phyloP scores from a whole-genome alignment of 2,888 invertebrate genomes.

The Hydrotaea diabolus region DNA sequence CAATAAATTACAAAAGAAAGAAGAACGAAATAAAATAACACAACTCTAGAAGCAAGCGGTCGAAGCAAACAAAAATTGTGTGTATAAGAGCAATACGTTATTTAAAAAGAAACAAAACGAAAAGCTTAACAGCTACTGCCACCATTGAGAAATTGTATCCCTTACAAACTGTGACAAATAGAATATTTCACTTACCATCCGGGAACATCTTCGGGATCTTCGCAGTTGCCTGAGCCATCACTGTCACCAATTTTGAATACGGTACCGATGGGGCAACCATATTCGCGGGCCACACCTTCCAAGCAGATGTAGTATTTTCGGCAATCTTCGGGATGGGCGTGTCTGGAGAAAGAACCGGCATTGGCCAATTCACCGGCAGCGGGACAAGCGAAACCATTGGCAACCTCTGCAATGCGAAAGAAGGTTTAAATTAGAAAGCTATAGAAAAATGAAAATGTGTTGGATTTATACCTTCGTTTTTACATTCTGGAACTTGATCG shows the following conservation, averaged over 20 bases:
- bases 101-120: neutral
- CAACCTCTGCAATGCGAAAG: conserved; percentile 87
- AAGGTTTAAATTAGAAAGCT: neutral
- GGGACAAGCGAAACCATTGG: conserved; percentile 93
- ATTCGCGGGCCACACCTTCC: conserved; percentile 94
- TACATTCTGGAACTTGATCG: conserved; percentile 96
- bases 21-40: neutral
- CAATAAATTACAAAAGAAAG: no score
- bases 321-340: conserved; percentile 96
- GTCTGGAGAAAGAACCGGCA: conserved; percentile 94
- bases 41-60: conserved; percentile 39
- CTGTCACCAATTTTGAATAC: conserved; percentile 96
- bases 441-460: neutral
- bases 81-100: conserved; percentile 17
- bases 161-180: neutral
- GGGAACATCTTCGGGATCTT: conserved; percentile 96
- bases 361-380: conserved; percentile 89
- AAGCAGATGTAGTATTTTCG: conserved; percentile 97
- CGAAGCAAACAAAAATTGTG: neutral
- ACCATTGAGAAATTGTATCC: conserved; percentile 12
- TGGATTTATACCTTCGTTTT: conserved; percentile 87
- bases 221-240: conserved; percentile 95
- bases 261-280: conserved; percentile 97
- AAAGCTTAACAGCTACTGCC: conserved; percentile 47
- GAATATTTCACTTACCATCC: conserved; percentile 89